Evolutionary conservation across 1,140 invertebrate species (phyloP).

Genomic region (Pteromalus puparum): DNA sequence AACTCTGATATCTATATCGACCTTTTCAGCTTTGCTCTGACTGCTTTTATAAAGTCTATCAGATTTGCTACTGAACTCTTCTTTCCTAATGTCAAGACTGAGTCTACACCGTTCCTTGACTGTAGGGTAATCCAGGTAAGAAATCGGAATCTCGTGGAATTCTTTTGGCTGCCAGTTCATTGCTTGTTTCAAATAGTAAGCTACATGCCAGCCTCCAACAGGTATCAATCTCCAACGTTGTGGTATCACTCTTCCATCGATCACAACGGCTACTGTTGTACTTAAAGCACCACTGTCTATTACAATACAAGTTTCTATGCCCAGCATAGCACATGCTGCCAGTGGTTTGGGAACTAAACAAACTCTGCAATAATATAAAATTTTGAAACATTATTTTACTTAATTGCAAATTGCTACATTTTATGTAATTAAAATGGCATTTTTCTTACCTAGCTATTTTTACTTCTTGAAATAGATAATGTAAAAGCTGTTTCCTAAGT

Average conservation of each 20-base stretch:
- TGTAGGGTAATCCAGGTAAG: slow-evolving; percentile 71
- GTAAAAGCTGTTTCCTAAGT: slow-evolving; percentile 72
- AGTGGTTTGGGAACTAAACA: slow-evolving; percentile 74
- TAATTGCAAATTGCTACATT: neutral
- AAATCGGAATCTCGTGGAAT: slow-evolving; percentile 73
- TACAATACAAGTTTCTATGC: slow-evolving; percentile 74
- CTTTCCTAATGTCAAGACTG: slow-evolving; percentile 73
- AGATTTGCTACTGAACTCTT: slow-evolving; percentile 60
- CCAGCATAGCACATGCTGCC: slow-evolving; percentile 73
- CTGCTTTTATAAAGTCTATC: slow-evolving; percentile 48
- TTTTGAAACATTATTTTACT: neutral
- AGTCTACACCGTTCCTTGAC: slow-evolving; percentile 74
- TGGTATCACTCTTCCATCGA: slow-evolving; percentile 72
- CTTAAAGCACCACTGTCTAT: slow-evolving; percentile 75
- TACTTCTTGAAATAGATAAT: slow-evolving; percentile 75
- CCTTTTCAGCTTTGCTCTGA: slow-evolving; percentile 61
- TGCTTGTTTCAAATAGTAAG: slow-evolving; percentile 74
- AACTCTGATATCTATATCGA: slow-evolving; percentile 70
- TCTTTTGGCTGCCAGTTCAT: slow-evolving; percentile 74
- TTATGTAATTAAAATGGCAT: neutral
- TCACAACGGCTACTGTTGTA: slow-evolving; percentile 75
- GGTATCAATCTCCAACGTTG: slow-evolving; percentile 71
- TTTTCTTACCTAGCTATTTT: slow-evolving; percentile 72
- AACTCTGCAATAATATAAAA: slow-evolving; percentile 64
- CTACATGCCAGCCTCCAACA: slow-evolving; percentile 75